These are phyloP conservation scores for Drosophila obscura DNA, from an alignment of 1,140 invertebrate genomes.

Conservation along the genomic window DNA sequence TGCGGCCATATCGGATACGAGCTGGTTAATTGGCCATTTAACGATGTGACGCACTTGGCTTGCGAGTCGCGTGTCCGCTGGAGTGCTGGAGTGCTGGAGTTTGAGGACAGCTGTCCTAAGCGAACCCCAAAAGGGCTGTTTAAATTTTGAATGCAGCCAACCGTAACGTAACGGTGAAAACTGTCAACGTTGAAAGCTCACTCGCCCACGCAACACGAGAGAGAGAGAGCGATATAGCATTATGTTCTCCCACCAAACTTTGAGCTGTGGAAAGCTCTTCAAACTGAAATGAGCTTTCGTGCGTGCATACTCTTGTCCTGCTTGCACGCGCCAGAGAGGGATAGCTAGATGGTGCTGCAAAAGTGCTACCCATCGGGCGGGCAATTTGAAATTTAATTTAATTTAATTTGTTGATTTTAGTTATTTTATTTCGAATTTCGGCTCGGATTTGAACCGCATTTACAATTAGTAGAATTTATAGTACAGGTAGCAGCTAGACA, in stretches of 20 bases:
- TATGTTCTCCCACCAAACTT: background rate
- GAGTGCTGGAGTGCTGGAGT: background rate
- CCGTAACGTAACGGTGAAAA: constrained; percentile 12
- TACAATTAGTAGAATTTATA: constrained; percentile 54
- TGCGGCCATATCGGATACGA: too few relatives aligned
- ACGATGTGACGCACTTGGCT: background rate
- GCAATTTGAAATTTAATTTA: constrained; percentile 19
- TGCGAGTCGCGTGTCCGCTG: constrained; percentile 1
- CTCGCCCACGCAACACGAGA: background rate
- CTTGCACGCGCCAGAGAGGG: too few relatives aligned
- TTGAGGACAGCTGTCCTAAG: background rate
- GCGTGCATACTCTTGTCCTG: too few relatives aligned
- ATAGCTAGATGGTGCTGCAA: background rate
- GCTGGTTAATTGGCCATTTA: constrained; percentile 16
- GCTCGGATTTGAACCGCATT: constrained; percentile 23
- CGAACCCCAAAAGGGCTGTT: background rate
- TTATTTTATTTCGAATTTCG: constrained; percentile 35
- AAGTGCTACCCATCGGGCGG: constrained; percentile 56
- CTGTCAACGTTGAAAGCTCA: background rate
- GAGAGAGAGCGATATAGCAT: background rate
- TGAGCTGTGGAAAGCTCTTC: background rate
- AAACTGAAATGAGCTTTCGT: too few relatives aligned
- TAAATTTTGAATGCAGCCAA: constrained; percentile 2
- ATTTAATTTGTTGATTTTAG: constrained; percentile 3
- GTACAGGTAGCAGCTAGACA: constrained; percentile 64